Evolutionary conservation across 2,797 vertebrate species (phyloP), one percentile per base, ranked within the genome.

Genomic region (Spinibarbus caldwelli): DNA sequence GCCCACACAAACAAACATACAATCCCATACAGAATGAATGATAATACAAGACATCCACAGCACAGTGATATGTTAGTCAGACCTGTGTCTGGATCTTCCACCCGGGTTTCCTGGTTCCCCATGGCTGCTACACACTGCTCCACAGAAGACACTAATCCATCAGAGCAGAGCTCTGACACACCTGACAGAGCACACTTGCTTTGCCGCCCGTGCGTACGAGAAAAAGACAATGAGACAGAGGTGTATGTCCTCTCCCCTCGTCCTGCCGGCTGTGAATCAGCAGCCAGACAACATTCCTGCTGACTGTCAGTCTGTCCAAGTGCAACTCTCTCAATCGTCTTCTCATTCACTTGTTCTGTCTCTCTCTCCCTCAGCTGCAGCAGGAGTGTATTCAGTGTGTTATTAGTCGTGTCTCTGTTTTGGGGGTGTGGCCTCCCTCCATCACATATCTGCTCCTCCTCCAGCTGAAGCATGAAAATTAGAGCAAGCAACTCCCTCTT

Each of bases 51-150:
- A n/a, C 8, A 49, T 45, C 59, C 14, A 73, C 8, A 79, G 72
- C 82, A 80, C 2, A 36, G 45, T 71, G 73, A 59, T 70, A 67
- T 29, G 66, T 67, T 97, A 94, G 36, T 86, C 97, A 94, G 92
- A 99, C 98, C 98, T 98, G 96, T 91, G 72, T 97, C 96, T 0
- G 94, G 93, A 87, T 98, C 97, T 92, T 99, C 97, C 29, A 91
- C 94, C 91, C 96, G 95, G 89, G 95, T 97, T 34, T 95, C 90
- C 92, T 98, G 97, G 96, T 99, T 99, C 90, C 98, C 98, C 98
- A 99, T 99, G 93, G 88, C 92, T 86, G 77, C 64, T 41, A 75
- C 43, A 49, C 81, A 0, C 36, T 82, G 72, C 77, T 86, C 73
- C 21, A 49, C 54, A 64, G 87, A 90, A 80, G 52, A 67, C 84